Evolutionary conservation across 2,888 invertebrate genomes (phyloP).

Genomic region (Hyles lineata): DNA sequence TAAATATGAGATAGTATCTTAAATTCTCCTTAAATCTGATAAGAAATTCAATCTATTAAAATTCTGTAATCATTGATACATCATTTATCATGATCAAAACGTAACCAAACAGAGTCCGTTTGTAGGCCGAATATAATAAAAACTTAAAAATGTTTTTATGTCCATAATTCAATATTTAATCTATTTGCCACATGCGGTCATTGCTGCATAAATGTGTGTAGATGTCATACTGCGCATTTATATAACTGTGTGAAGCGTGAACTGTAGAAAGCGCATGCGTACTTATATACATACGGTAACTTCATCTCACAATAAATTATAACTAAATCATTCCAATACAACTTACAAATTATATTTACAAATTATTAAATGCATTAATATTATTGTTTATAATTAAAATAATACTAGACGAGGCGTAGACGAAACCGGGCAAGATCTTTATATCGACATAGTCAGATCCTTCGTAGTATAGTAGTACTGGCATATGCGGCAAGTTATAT

Average conservation of each 20-base stretch:
- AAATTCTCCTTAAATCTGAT: background rate
- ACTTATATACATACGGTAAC: slow-evolving; percentile 30
- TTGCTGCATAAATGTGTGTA: background rate
- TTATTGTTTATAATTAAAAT: slow-evolving; percentile 27
- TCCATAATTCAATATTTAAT: background rate
- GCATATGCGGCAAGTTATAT: slow-evolving; percentile 14
- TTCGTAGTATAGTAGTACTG: slow-evolving; percentile 23
- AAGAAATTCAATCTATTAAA: background rate
- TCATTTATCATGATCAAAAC: too few relatives aligned
- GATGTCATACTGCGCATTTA: slow-evolving; percentile 19
- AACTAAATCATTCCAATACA: slow-evolving; percentile 19
- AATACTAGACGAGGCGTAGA: background rate
- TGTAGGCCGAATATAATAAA: background rate
- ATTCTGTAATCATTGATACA: too few relatives aligned
- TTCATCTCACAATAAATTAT: slow-evolving; percentile 12
- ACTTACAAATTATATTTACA: slow-evolving; percentile 49
- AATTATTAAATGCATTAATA: slow-evolving; percentile 54
- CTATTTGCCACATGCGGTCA: background rate
- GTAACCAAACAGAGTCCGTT: background rate
- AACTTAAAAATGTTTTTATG: background rate
- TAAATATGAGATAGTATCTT: background rate
- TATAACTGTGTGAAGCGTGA: background rate
- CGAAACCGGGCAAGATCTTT: slow-evolving; percentile 57
- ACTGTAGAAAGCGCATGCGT: background rate
- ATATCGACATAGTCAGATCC: slow-evolving; percentile 50